Conservation (phyloP, 2,888 invertebrate species). For the Schizaphis graminum region DNA sequence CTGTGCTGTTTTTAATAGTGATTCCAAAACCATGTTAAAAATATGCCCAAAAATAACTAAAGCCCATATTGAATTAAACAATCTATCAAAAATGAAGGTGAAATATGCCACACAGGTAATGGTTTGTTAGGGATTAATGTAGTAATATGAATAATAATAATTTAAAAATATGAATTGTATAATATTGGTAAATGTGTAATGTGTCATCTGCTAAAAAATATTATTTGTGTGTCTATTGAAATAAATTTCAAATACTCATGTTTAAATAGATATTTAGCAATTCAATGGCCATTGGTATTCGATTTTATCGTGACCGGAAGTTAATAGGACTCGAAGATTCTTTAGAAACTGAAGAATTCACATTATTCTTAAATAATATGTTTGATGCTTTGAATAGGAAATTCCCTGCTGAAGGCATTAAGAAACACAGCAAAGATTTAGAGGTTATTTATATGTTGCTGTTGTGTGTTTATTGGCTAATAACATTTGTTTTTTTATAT, state of each 20-base stretch:
- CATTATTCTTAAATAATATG: not conserved
- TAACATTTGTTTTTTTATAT: not conserved
- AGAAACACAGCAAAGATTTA: not conserved
- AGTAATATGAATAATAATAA: no score
- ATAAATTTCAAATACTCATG: not conserved
- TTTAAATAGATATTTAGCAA: constrained; percentile 4
- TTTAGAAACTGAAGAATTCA: not conserved
- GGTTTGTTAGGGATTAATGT: not conserved
- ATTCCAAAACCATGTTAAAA: not conserved
- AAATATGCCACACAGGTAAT: not conserved
- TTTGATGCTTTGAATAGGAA: not conserved
- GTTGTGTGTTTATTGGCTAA: not conserved
- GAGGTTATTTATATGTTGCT: constrained; percentile 16
- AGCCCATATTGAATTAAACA: not conserved
- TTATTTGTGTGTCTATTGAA: not conserved
- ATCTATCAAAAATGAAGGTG: not conserved
- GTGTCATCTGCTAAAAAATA: not conserved
- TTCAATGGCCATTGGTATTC: not conserved
- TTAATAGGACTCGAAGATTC: not conserved
- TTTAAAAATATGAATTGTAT: no score
- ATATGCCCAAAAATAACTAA: not conserved
- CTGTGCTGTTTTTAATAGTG: not conserved
- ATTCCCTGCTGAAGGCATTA: not conserved
- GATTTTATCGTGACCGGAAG: not conserved
- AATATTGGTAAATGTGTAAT: not conserved